Base-by-base conservation (phyloP, 1,140 invertebrate genomes). In the Muscidifurax raptorellus region DNA sequence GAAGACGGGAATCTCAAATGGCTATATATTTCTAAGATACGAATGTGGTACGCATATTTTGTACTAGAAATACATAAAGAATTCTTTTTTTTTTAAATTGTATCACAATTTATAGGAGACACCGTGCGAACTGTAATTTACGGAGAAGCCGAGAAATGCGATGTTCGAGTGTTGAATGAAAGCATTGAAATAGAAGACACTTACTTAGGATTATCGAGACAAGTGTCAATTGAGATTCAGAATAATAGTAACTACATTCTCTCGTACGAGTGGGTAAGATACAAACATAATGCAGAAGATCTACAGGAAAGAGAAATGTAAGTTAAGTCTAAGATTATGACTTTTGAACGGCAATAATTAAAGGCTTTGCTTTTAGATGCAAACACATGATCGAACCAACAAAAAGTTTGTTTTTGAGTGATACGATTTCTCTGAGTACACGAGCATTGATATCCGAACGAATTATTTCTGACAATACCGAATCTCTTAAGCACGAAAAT, bases 191-290 rank as follows among this genome's bases (percentile, higher is more conserved):
- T 94, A 86, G 88, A 92, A 30, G 88, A 93, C 13, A 93, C 93
- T 44, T 94, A 90, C 76, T 86, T 94, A 0, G 91, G 91, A 12
- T 74, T 94, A 67, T 90, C 90, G 25, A 88, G 88, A 25, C 88
- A 89, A 28, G 86, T 87, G 32, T 85, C 64, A 27, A 25, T 94
- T 3, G 90, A 87, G n/a, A 90, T 94, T 27, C 82, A 89, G 15
- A 94, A 94, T 86, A 88, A 91, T 32, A 94, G 92, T 85, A 87
- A 92, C 32, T 89, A 92, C 64, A 59, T 90, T 5, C 87, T 92
- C 7, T 86, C 89, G 7, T 94, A 91, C 75, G 83, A 89, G n/a
- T 94, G 93, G 93, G 91, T 92, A 87, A 84, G 84, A 30, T 87
- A 89, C 36, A 80, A 89, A 76, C 85, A 85, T 40, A 47, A 12